phyloP scores from a whole-genome alignment of 1,140 invertebrate genomes.

The Yoshiicerus persimilis region DNA sequence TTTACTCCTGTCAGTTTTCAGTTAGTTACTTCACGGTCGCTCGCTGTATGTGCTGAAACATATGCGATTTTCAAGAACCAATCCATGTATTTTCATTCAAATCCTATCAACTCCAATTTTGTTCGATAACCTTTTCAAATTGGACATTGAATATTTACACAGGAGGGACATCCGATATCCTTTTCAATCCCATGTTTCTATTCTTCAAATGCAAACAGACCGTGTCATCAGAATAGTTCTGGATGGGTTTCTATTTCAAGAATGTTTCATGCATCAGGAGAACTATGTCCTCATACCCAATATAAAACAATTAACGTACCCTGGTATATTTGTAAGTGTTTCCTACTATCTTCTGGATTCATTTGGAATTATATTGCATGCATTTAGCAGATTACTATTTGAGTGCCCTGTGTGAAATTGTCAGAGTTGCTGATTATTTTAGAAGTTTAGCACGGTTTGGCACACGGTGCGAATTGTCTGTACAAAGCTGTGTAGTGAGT shows the following conservation, averaged over 20 bases:
- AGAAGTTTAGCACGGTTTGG: background rate
- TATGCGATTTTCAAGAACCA: background rate
- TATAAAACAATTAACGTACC: background rate
- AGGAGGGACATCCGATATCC: background rate
- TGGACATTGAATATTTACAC: background rate
- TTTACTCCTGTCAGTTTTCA: background rate
- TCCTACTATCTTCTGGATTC: background rate
- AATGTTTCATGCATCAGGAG: too few relatives aligned
- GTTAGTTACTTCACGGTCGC: background rate
- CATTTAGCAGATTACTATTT: background rate
- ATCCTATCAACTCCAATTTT: background rate
- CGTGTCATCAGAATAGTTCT: background rate
- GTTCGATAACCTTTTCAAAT: background rate
- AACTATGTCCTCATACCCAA: too few relatives aligned
- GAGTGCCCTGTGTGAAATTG: background rate
- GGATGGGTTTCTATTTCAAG: background rate
- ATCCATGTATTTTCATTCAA: background rate
- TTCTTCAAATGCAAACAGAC: background rate
- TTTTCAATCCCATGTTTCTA: background rate
- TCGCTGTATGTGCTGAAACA: background rate
- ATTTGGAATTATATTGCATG: background rate
- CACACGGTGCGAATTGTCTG: background rate
- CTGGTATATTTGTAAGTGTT: too few relatives aligned
- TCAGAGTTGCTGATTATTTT: background rate
- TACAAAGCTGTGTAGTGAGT: background rate